Conservation (phyloP, 2,113 vertebrate species). For the Psophia crepitans region DNA sequence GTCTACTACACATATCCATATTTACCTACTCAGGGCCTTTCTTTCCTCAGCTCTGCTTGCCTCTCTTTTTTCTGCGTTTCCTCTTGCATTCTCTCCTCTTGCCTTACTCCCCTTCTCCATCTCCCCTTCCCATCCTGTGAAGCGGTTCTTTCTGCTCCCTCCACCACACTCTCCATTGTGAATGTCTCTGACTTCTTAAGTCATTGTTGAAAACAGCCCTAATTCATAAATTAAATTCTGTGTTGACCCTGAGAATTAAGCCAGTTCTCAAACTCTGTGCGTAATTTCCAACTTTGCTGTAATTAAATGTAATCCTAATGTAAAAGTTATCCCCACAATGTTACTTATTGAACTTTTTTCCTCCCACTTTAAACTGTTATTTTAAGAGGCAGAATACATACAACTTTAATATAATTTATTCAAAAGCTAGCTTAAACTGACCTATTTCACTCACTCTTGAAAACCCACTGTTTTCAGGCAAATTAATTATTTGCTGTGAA, state of each 20-base stretch:
- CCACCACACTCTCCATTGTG: background rate
- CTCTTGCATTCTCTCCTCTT: background rate
- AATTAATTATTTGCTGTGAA: background rate
- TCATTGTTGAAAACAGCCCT: background rate
- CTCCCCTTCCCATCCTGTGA: background rate
- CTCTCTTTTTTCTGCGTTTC: background rate
- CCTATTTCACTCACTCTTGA: background rate
- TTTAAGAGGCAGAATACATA: conserved; percentile 7
- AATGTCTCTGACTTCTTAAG: background rate
- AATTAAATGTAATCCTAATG: conserved; percentile 24
- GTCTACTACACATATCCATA: background rate
- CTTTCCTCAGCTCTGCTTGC: background rate
- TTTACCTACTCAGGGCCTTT: background rate
- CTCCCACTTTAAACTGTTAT: background rate
- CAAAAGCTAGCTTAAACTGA: background rate
- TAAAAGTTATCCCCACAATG: background rate
- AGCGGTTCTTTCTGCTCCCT: background rate
- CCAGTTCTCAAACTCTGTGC: background rate
- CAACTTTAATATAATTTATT: conserved; percentile 30
- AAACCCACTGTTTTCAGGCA: background rate
- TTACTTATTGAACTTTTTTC: conserved; percentile 29
- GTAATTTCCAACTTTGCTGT: conserved; percentile 37
- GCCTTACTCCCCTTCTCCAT: background rate
- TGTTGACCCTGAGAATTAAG: conserved; percentile 11
- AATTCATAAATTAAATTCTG: conserved; percentile 27